Base-by-base conservation (phyloP, 1,140 invertebrate genomes). In the Adelges cooleyi region DNA sequence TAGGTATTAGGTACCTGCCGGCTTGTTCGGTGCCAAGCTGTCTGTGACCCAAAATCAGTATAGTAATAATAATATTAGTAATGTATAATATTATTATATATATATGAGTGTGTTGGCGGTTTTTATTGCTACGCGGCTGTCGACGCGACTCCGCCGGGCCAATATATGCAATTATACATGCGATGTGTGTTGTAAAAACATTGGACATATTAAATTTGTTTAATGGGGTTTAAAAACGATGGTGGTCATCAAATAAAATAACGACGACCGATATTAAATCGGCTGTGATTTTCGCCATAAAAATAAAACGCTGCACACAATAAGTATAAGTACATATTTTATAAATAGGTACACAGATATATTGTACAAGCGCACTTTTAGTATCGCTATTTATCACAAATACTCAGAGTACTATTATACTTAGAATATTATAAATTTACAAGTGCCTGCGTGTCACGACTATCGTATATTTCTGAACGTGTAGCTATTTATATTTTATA, bases 211-310 rank as follows among this genome's bases (percentile, higher is more conserved):
- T 46, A 62, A 62, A 62, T 25, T n/a, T 29, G 40, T 62, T 62
- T 62, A 62, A 62, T 42, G 42, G 56, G 40, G 25, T 25, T 62
- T 62, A 46, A 48, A 62, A 62, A 62, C 17, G 25, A 62, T 25
- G 42, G 36, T 22, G 20, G 22, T 23, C 53, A 38, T 59, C 53
- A 27, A 46, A 44, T 3, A 42, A 11, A 48, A 40, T 62, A 62
- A 62, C 42, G 25, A 62, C 40, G 27, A 5, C 11, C 22, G 20
- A 18, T 10, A n/a, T 13, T 11, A 33, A 33, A 33, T 33, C 36
- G 36, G 49, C 42, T 17, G 15, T 53, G 18, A 53, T 54, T 22
- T n/a, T 8, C n/a, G 33, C 13, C 10, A 15, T 54, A 48, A 48
- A 48, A 40, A 40, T 40, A 38, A 23, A 42, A n/a, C 29, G 11